A percentile compares a stretch with the other conserved stretches of the same genome.
These are phyloP conservation scores for Lasioglossum zephyrum DNA, from an alignment of 2,888 invertebrate species.

Conservation along the genomic window DNA sequence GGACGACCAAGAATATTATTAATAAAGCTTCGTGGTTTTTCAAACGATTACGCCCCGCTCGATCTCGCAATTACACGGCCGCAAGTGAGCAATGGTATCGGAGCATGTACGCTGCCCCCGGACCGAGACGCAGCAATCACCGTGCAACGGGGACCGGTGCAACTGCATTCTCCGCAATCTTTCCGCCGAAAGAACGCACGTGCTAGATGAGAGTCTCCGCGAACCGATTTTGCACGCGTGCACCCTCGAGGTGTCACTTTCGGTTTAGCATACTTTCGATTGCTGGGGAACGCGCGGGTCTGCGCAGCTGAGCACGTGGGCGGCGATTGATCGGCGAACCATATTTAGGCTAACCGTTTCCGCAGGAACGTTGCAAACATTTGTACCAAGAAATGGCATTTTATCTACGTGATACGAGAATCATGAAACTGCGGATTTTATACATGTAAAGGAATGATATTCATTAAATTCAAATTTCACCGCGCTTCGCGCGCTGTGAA, in stretches of 20 bases:
- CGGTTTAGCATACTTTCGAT: conserved; percentile 54
- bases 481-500: too few species aligned
- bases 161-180: conserved; percentile 59
- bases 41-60: conserved; percentile 23
- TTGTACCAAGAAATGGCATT: background rate
- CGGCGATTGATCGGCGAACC: conserved; percentile 7
- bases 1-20: conserved; percentile 27
- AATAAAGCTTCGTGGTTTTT: conserved; percentile 38
- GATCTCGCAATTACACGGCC: conserved; percentile 37
- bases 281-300: conserved; percentile 20
- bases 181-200: conserved; percentile 45
- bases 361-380: background rate
- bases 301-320: conserved; percentile 15
- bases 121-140: conserved; percentile 42
- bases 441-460: too few species aligned
- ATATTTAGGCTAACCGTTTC: conserved; percentile 1
- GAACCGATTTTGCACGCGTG: conserved; percentile 44
- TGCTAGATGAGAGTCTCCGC: conserved; percentile 45
- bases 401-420: too few species aligned
- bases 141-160: conserved; percentile 54
- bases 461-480: too few species aligned
- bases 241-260: conserved; percentile 51
- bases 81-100: conserved; percentile 45
- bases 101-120: background rate
- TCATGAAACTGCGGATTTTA: too few species aligned